Conservation (phyloP, 2,888 invertebrate species). For the Dastarcus helophoroides region DNA sequence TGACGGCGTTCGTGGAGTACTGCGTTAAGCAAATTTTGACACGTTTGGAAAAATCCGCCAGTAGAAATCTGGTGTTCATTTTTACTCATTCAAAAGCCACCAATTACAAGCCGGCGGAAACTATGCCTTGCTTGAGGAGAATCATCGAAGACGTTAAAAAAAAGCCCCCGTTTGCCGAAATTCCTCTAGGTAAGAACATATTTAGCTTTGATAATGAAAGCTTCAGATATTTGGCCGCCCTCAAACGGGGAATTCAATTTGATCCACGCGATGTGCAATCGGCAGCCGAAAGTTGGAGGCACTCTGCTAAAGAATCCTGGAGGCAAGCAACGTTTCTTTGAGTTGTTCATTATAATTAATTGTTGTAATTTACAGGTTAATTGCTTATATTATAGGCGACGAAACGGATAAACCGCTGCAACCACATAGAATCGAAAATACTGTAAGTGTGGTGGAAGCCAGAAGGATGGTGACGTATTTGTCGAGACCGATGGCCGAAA, state of each 20-base stretch:
- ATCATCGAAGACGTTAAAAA: conserved; percentile 20
- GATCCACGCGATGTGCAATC: conserved; percentile 9
- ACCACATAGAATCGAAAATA: conserved; percentile 27
- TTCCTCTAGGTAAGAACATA: conserved; percentile 23
- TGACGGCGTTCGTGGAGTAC: conserved; percentile 27
- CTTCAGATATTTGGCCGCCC: conserved; percentile 27
- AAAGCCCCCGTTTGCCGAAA: conserved; percentile 21
- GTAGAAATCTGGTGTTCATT: conserved; percentile 29
- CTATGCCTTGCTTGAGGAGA: conserved; percentile 20
- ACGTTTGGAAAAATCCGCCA: conserved; percentile 28
- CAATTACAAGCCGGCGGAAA: conserved; percentile 27
- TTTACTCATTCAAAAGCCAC: conserved; percentile 27
- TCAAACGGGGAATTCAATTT: conserved; percentile 19
- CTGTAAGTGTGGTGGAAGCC: conserved; percentile 29
- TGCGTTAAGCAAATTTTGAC: conserved; percentile 29
- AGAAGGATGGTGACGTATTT: conserved; percentile 27
- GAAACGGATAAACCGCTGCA: conserved; percentile 15
- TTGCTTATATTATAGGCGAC: conserved; percentile 24
- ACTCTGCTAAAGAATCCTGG: conserved; percentile 20
- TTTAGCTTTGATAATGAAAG: conserved; percentile 33
- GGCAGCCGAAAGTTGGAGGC: conserved; percentile 21
- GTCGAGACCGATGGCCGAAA: conserved; percentile 29
- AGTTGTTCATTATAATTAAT: conserved; percentile 1
- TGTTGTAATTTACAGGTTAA: conserved; percentile 18
- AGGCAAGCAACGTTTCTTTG: conserved; percentile 17